Evolutionary conservation across 2,113 vertebrate genomes (phyloP).

Genomic region (Pedionomus torquatus): DNA sequence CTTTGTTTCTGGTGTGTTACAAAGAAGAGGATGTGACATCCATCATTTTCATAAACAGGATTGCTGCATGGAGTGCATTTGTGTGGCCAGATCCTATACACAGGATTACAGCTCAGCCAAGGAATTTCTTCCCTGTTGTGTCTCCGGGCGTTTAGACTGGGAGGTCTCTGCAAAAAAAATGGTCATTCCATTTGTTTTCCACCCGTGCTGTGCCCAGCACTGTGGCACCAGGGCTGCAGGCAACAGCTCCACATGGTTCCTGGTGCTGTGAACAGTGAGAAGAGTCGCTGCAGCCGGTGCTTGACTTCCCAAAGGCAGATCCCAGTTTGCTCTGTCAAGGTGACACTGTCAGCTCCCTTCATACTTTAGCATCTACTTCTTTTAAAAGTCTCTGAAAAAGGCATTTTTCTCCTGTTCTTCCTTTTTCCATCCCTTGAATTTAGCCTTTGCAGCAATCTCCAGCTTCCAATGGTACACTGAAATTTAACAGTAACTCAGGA

Average conservation of each 20-base stretch:
- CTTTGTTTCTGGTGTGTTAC: slow-evolving; percentile 11
- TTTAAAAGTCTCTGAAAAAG: background rate
- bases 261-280: background rate
- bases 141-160: slow-evolving; percentile 7
- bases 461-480: background rate
- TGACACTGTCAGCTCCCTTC: background rate
- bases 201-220: background rate
- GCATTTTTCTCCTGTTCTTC: background rate
- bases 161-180: slow-evolving; percentile 27
- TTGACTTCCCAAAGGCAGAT: background rate
- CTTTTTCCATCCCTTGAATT: background rate
- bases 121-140: slow-evolving; percentile 44
- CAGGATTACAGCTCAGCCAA: slow-evolving; percentile 29
- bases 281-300: background rate
- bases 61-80: slow-evolving; percentile 22
- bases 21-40: slow-evolving; percentile 1
- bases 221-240: slow-evolving; percentile 4
- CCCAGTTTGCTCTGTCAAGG: background rate
- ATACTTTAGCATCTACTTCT: background rate
- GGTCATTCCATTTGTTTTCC: slow-evolving; percentile 38
- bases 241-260: background rate
- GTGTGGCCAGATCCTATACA: slow-evolving; percentile 10
- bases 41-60: slow-evolving; percentile 18
- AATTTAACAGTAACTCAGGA: background rate
- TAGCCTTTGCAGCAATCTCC: background rate